Percentiles rank a stretch among this genome's conserved stretches.
Evolutionary conservation across 64 coral and sea anemone species (phyloP).

Genomic region (Pocillopora damicornis): DNA sequence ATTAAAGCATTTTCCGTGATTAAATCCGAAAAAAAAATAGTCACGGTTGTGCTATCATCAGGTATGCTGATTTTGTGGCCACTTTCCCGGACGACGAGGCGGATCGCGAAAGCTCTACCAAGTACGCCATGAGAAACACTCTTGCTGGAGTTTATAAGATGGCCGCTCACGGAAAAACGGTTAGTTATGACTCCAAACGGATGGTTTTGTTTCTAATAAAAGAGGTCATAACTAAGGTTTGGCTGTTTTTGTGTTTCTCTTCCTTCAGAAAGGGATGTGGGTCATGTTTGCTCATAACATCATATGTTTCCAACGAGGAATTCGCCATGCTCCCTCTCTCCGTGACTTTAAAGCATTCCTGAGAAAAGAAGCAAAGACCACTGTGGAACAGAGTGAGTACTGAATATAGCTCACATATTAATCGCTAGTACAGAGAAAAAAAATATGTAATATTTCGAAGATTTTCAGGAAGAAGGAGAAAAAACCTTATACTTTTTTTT

Average conservation of each 20-base stretch:
- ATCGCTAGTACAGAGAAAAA: background rate
- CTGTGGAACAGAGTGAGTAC: constrained; percentile 84
- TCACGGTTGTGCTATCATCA: background rate
- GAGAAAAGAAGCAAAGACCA: constrained; percentile 53
- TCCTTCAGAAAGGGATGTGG: constrained; percentile 81
- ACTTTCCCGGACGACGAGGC: constrained; percentile 90
- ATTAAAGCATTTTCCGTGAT: no score
- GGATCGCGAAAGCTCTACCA: constrained; percentile 58
- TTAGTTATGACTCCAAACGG: constrained; percentile 1
- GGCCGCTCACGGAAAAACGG: constrained; percentile 89
- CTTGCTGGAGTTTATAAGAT: constrained; percentile 81
- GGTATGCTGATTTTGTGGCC: constrained; percentile 81
- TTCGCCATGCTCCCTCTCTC: constrained; percentile 34
- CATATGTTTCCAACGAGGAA: constrained; percentile 75
- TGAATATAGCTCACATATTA: background rate
- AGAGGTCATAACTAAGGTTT: background rate
- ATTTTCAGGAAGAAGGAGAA: no score
- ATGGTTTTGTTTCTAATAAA: background rate
- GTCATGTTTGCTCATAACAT: constrained; percentile 80
- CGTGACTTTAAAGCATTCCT: constrained; percentile 71
- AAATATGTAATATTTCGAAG: no score
- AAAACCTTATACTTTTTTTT: no score
- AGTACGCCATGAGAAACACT: constrained; percentile 93
- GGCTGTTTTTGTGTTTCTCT: background rate
- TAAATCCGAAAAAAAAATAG: no score